Evolutionary conservation across 2,113 vertebrate genomes (phyloP).

Genomic region (Oenanthe melanoleuca): DNA sequence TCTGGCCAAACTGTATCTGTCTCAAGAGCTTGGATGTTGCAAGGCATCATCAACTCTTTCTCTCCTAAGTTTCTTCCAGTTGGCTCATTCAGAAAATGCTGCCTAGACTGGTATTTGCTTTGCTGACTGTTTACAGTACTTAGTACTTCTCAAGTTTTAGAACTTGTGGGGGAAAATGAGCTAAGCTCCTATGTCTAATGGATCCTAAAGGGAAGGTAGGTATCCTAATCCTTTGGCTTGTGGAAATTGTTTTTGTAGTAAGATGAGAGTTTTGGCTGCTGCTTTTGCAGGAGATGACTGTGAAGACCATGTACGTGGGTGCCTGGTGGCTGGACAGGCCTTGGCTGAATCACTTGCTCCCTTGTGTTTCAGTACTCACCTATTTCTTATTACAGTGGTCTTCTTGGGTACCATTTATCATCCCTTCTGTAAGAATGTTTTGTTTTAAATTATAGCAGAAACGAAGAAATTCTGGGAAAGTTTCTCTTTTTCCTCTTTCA

Average conservation of each 20-base stretch:
- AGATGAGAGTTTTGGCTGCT: neutral
- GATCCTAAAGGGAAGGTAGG: neutral
- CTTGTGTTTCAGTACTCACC: neutral
- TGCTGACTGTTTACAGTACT: neutral
- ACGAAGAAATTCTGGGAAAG: neutral
- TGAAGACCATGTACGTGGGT: accelerated
- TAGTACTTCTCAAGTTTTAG: neutral
- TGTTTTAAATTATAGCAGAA: neutral
- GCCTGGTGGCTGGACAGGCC: neutral
- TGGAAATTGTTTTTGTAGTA: neutral
- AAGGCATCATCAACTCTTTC: neutral
- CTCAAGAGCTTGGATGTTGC: neutral
- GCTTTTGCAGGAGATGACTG: neutral
- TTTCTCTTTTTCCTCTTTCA: neutral
- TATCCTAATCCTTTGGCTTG: neutral
- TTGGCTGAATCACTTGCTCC: neutral
- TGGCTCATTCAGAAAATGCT: neutral
- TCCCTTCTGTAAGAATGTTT: neutral
- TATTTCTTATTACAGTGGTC: neutral
- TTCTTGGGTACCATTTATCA: neutral
- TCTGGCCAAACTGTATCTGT: neutral
- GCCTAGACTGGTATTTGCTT: neutral
- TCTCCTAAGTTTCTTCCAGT: neutral
- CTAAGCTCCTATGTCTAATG: neutral
- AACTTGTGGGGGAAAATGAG: neutral